These are phyloP conservation scores for Cydia splendana DNA, from an alignment of 1,140 invertebrate species.

Conservation along the genomic window DNA sequence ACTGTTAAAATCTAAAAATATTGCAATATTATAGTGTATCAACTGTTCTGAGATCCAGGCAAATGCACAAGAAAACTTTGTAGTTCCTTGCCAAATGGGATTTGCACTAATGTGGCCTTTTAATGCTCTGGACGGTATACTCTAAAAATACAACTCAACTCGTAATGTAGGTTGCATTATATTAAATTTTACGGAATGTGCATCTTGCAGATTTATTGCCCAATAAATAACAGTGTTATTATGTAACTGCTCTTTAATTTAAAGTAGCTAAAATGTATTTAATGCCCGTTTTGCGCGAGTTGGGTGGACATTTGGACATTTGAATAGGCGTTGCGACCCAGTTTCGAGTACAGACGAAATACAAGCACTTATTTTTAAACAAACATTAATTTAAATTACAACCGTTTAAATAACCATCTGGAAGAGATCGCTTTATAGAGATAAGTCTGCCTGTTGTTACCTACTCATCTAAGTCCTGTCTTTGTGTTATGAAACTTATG, in stretches of 20 bases:
- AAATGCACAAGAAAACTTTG: neutral
- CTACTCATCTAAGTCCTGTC: too few relatives aligned
- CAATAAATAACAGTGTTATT: neutral
- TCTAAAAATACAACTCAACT: neutral
- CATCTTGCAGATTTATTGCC: conserved; percentile 9
- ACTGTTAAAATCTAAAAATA: neutral
- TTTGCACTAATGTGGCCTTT: neutral
- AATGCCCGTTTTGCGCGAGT: neutral
- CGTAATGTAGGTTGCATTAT: conserved; percentile 1
- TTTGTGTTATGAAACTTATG: too few relatives aligned
- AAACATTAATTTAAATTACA: too few relatives aligned
- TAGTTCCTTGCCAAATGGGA: neutral
- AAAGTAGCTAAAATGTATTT: neutral
- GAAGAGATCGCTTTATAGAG: too few relatives aligned
- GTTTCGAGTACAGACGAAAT: neutral
- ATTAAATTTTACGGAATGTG: conserved; percentile 10
- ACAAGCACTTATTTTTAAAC: neutral
- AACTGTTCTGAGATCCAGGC: neutral
- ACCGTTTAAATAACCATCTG: too few relatives aligned
- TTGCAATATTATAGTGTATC: neutral
- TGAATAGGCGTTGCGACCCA: neutral
- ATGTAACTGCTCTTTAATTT: neutral
- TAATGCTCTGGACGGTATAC: neutral
- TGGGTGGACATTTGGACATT: neutral
- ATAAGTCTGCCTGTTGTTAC: too few relatives aligned